Percentiles rank a stretch among this genome's conserved stretches.
phyloP scores from a whole-genome alignment of 2,113 vertebrate species.

The Dasyornis broadbenti region DNA sequence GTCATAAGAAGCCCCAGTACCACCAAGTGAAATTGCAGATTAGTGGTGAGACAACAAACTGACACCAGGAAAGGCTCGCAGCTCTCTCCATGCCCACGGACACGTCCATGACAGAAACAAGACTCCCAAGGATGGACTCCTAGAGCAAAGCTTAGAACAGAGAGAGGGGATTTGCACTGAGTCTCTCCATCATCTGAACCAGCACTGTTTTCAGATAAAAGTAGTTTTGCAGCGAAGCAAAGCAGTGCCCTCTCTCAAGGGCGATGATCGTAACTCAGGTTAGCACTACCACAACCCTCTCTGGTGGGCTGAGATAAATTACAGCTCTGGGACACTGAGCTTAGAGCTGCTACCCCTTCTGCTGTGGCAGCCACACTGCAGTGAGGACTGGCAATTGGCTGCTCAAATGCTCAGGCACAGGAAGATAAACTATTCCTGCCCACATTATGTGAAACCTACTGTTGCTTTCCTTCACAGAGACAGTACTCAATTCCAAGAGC shows the following conservation, averaged over 20 bases:
- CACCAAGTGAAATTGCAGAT: not conserved
- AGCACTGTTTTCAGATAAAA: not conserved
- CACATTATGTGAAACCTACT: not conserved
- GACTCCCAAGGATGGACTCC: not conserved
- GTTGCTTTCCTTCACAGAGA: not conserved
- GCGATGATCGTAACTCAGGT: accelerated
- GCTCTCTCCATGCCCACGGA: not conserved
- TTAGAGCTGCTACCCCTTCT: not conserved
- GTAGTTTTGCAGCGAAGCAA: not conserved
- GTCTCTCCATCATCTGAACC: not conserved
- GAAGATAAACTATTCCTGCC: not conserved
- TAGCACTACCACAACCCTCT: not conserved
- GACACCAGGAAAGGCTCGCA: not conserved
- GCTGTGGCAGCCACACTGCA: accelerated
- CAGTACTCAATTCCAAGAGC: not conserved
- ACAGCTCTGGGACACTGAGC: not conserved
- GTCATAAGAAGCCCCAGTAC: accelerated
- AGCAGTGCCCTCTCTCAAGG: not conserved
- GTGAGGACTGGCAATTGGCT: not conserved
- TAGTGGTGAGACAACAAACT: not conserved
- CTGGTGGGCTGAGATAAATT: not conserved
- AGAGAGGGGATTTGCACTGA: not conserved
- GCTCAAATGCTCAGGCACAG: not conserved
- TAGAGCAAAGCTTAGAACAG: not conserved
- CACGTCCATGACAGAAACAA: accelerated